Conservation (phyloP, 2,797 vertebrate genomes). For the Cichlasoma orientale region DNA sequence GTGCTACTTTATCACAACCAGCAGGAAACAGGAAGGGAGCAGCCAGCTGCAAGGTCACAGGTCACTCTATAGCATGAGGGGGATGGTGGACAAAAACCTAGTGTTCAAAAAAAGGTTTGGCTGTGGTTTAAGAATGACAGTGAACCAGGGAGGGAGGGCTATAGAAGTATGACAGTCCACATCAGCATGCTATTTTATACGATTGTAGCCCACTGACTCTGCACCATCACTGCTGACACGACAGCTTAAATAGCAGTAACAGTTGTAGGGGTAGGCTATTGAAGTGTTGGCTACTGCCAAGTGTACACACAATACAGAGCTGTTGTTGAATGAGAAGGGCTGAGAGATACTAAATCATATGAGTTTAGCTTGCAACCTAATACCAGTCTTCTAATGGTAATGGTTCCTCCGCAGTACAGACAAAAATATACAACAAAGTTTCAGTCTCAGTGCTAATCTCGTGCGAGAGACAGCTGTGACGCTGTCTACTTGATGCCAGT, state of each 20-base stretch:
- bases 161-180: conserved; percentile 3
- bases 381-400: not conserved
- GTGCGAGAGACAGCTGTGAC: conserved; percentile 49
- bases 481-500: conserved; percentile 36
- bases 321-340: conserved; percentile 28
- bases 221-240: conserved; percentile 36
- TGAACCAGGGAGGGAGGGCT: not conserved
- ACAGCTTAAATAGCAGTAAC: conserved; percentile 44
- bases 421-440: conserved; percentile 8
- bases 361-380: conserved; percentile 5
- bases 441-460: conserved; percentile 27
- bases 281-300: conserved; percentile 30
- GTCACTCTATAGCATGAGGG: conserved; percentile 73
- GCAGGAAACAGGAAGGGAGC: conserved; percentile 84
- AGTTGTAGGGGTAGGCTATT: conserved; percentile 37
- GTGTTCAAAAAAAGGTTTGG: conserved; percentile 58
- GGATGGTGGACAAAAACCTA: conserved; percentile 65
- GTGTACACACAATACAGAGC: conserved; percentile 34
- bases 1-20: conserved; percentile 77
- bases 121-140: conserved; percentile 17
- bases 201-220: conserved; percentile 18
- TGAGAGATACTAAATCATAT: conserved; percentile 6
- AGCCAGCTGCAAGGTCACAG: conserved; percentile 80
- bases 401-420: not conserved
- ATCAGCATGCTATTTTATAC: conserved; percentile 13